Evolutionary conservation across 2,113 vertebrate species (phyloP).

Genomic region (Seriola quinqueradiata): DNA sequence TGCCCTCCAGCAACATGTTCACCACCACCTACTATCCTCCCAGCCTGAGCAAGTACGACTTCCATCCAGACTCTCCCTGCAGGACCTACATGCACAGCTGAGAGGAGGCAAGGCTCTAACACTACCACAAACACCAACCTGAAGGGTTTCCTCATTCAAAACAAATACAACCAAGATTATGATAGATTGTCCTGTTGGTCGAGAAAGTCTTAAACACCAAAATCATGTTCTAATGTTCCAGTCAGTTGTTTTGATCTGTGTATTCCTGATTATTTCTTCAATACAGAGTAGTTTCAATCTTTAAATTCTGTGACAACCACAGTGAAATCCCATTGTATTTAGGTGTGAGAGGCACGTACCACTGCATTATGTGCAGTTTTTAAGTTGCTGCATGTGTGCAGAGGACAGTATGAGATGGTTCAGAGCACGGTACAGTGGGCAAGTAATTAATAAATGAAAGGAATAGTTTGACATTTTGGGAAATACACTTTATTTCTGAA

Average conservation of each 20-base stretch:
- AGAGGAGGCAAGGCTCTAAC: conserved; percentile 53
- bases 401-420: too few relatives aligned
- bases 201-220: conserved; percentile 23
- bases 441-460: too few relatives aligned
- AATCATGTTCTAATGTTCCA: not conserved
- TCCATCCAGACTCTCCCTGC: conserved; percentile 92
- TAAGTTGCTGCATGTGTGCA: too few relatives aligned
- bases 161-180: not conserved
- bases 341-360: not conserved
- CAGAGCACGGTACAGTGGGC: too few relatives aligned
- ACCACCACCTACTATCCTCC: conserved; percentile 95
- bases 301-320: too few relatives aligned
- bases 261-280: not conserved
- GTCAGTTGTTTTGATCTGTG: not conserved
- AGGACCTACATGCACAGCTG: conserved; percentile 97
- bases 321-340: too few relatives aligned
- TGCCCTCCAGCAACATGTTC: conserved; percentile 96
- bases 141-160: not conserved
- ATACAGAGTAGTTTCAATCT: not conserved
- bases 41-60: conserved; percentile 94
- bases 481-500: too few relatives aligned
- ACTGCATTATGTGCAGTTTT: too few relatives aligned
- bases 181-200: not conserved
- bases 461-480: too few relatives aligned
- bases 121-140: not conserved